Percentiles rank a stretch among this genome's conserved stretches.
These are phyloP conservation scores for Automeris io DNA, from an alignment of 2,888 invertebrate species.

Conservation along the genomic window DNA sequence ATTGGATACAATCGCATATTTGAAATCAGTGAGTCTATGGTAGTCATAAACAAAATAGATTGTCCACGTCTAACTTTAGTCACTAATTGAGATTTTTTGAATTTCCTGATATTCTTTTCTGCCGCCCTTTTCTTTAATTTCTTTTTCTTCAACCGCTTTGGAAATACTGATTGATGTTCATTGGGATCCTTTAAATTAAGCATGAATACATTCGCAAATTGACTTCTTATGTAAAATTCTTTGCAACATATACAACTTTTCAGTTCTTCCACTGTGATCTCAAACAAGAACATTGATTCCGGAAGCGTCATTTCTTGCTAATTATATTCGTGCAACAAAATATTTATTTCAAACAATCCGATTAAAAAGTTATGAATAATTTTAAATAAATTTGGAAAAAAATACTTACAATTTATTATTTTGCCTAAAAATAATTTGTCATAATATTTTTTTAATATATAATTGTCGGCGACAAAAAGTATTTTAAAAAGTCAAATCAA, in stretches of 20 bases:
- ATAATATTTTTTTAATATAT: conserved; percentile 10
- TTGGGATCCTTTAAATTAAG: conserved; percentile 40
- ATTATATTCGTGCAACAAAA: conserved; percentile 10
- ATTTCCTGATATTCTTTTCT: conserved; percentile 16
- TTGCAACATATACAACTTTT: conserved; percentile 34
- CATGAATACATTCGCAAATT: conserved; percentile 52
- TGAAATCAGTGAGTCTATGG: conserved; percentile 29
- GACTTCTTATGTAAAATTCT: conserved; percentile 36
- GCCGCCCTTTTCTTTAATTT: conserved; percentile 27
- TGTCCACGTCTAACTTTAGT: conserved; percentile 27
- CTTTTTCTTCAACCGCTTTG: conserved; percentile 17
- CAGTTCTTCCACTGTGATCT: conserved; percentile 45
- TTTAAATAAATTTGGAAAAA: conserved; percentile 16
- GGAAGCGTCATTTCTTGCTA: conserved; percentile 40
- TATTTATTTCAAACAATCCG: conserved; percentile 12
- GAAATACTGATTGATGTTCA: conserved; percentile 13
- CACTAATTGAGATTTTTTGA: conserved; percentile 15
- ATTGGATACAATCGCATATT: conserved; percentile 49
- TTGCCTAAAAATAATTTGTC: conserved; percentile 29
- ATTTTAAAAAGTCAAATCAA: too few species aligned
- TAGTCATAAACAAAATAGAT: conserved; percentile 33
- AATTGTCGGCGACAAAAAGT: too few species aligned
- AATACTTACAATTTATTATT: conserved; percentile 36
- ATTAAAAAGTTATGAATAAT: conserved; percentile 8
- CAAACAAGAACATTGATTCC: conserved; percentile 61